Conservation (phyloP, 2,888 invertebrate genomes). For the Caenorhabditis becei region DNA sequence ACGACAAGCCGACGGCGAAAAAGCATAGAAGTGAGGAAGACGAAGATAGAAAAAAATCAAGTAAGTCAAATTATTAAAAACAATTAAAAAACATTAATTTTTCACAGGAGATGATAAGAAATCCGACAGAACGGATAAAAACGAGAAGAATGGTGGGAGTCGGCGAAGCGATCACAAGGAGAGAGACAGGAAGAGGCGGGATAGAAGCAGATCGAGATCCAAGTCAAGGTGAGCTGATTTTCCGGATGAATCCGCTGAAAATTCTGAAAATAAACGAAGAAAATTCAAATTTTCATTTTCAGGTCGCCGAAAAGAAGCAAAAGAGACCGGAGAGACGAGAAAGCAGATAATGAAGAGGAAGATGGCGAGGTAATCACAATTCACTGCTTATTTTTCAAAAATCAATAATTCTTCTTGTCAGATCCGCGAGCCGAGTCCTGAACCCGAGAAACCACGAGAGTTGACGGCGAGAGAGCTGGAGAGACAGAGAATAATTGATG, state of each 20-base stretch:
- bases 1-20: slow-evolving; percentile 20
- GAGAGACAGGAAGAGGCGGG: slow-evolving; percentile 34
- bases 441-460: slow-evolving; percentile 35
- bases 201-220: slow-evolving; percentile 40
- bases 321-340: slow-evolving; percentile 33
- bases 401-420: background rate
- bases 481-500: slow-evolving; percentile 63
- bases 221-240: slow-evolving; percentile 27
- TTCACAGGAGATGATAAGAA: slow-evolving; percentile 55
- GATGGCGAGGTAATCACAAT: slow-evolving; percentile 46
- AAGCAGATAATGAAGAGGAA: slow-evolving; percentile 27
- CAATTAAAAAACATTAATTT: background rate
- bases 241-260: too few relatives aligned
- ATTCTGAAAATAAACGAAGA: slow-evolving; percentile 2
- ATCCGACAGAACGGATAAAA: slow-evolving; percentile 28
- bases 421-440: slow-evolving; percentile 48
- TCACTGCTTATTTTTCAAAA: background rate
- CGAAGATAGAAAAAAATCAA: slow-evolving; percentile 29
- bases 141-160: too few relatives aligned
- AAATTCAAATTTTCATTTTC: slow-evolving; percentile 10
- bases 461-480: slow-evolving; percentile 69
- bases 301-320: slow-evolving; percentile 45
- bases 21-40: slow-evolving; percentile 17
- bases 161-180: slow-evolving; percentile 34
- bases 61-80: slow-evolving; percentile 19